Conservation (phyloP, 2,113 vertebrate species). For the Lepus timidus region DNA sequence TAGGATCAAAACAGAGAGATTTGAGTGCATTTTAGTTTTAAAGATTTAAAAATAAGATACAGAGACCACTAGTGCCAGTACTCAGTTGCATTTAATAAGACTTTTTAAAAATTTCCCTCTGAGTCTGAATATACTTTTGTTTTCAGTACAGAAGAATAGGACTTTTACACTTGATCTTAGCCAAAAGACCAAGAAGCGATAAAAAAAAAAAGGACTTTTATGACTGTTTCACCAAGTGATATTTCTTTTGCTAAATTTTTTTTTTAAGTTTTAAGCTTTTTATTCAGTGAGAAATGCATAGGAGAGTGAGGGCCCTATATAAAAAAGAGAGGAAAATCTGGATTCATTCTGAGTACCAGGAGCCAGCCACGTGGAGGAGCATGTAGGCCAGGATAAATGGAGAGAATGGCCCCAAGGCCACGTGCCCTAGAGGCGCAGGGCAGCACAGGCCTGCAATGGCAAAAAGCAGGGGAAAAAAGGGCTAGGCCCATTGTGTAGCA, state of each 20-base stretch:
- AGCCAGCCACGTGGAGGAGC: too few species aligned
- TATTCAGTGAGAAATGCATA: too few species aligned
- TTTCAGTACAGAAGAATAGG: neutral
- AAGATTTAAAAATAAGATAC: neutral
- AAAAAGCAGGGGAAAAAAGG: too few species aligned
- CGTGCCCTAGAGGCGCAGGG: too few species aligned
- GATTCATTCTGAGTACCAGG: too few species aligned
- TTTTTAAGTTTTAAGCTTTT: constrained; percentile 49
- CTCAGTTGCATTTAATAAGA: constrained; percentile 38
- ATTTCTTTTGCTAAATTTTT: constrained; percentile 41
- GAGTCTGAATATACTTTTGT: constrained; percentile 31
- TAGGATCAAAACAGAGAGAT: neutral
- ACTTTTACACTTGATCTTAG: neutral
- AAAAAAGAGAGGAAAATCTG: too few species aligned
- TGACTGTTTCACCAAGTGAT: neutral
- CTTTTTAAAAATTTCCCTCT: constrained; percentile 6
- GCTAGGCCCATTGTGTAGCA: too few species aligned
- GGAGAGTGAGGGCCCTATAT: too few species aligned
- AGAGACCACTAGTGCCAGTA: neutral
- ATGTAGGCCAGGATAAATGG: too few species aligned
- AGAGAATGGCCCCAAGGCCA: too few species aligned
- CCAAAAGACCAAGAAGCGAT: too few species aligned
- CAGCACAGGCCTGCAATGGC: too few species aligned
- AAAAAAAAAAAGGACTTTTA: neutral
- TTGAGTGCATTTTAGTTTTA: constrained; percentile 33